A percentile compares a stretch with the other conserved stretches of the same genome.
phyloP scores from a whole-genome alignment of 2,797 vertebrate genomes.

The Cryptoprocta ferox region DNA sequence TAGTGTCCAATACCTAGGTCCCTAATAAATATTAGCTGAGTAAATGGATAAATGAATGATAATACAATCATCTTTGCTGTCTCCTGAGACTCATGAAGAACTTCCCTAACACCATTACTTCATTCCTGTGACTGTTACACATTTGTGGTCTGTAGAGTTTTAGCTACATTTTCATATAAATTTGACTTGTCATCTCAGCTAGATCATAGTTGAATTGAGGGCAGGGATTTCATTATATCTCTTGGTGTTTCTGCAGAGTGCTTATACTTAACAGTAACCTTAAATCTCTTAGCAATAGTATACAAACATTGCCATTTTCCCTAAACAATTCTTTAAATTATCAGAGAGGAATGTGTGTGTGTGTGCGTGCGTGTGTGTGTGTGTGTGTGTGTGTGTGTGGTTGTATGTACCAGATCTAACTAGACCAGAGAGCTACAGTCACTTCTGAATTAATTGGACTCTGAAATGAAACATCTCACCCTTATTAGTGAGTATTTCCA shows the following conservation, averaged over 20 bases:
- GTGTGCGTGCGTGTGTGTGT: neutral
- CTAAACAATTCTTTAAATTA: constrained; percentile 46
- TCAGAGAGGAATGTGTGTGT: neutral
- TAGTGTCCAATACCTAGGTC: neutral
- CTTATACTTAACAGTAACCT: constrained; percentile 10
- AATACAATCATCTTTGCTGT: neutral
- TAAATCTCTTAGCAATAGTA: constrained; percentile 44
- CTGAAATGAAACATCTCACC: constrained; percentile 59
- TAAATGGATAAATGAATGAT: neutral
- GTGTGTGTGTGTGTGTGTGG: neutral
- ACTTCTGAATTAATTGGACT: constrained; percentile 68
- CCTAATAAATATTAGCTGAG: neutral
- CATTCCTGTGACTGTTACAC: neutral
- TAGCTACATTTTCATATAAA: neutral
- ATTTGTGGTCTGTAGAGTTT: neutral
- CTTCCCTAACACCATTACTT: neutral
- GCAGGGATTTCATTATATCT: neutral
- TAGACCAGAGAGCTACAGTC: constrained; percentile 13
- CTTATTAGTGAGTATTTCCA: constrained; percentile 70
- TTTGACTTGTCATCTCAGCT: neutral
- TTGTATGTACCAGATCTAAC: neutral
- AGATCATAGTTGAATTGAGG: constrained; percentile 4
- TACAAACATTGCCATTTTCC: neutral
- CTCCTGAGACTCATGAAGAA: neutral
- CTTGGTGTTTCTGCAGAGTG: neutral